Base-by-base conservation (phyloP, 2,797 vertebrate genomes). In the Tolypeutes matacus region DNA sequence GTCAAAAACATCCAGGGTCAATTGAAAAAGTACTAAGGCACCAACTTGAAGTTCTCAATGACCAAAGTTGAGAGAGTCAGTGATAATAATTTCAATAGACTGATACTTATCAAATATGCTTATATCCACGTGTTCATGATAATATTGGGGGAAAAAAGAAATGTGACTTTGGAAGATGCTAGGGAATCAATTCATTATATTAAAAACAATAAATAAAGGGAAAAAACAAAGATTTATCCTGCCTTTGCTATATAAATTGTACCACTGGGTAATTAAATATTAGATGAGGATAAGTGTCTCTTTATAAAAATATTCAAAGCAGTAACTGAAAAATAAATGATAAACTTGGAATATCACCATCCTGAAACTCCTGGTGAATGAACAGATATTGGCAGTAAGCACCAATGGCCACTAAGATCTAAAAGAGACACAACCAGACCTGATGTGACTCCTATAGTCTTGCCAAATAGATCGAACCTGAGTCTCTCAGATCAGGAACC, bases 171-270 rank as follows among this genome's bases (percentile, higher is more conserved):
- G 67, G 46, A 77, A 53, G 56, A 27, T 91, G 27, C 70, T 31
- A 69, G 53, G 31, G 51, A 77, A 78, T 20, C 29, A 46, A 46
- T 46, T 46, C 42, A 46, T 46, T 46, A 86, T 56, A 89, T 62
- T 94, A 83, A 72, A 69, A 83, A 70, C 21, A n/a, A n/a, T n/a
- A 81, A 89, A 46, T 80, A 77, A 36, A 58, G 36, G 18, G 69
- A 34, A 87, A 82, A 58, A 89, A 70, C n/a, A 86, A 94, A 49
- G 13, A 80, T 76, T 81, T 88, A 34, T 23, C 31, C 70, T 86
- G 62, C 39, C 46, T 49, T 89, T 49, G 27, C 80, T 81, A 6
- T 53, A n/a, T 34, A 23, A 95, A 82, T 29, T 69, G 9, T 86
- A 84, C 23, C 69, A 76, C 7, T 39, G 27, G 36, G 20, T 76